Evolutionary conservation across 2,888 invertebrate species (phyloP), one percentile per base, ranked within the genome.

Genomic region (Holacanthella duospinosa): DNA sequence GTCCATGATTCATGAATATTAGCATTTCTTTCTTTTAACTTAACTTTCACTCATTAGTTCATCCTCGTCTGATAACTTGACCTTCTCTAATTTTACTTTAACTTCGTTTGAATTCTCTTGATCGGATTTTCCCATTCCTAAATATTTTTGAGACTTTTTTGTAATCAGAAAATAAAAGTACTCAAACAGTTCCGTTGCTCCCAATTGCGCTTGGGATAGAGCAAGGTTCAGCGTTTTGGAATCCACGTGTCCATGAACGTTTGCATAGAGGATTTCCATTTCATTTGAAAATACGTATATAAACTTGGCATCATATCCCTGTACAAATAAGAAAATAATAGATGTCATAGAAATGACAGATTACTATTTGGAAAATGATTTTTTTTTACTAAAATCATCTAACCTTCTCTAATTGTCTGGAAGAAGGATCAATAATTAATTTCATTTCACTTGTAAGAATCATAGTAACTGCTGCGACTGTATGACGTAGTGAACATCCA

Each of bases 351-450:
- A 58, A 61, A 58, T n/a, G 29, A 43, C n/a, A n/a, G n/a, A 58
- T 61, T 9, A 36, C 36, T 9, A 36, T 36, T 36, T 36, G 16
- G 36, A 43, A 36, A 43, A 54, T 6, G 25, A 9, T n/a, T 6
- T 6, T 6, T 9, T 53, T 9, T 53, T n/a, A 12, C 6, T 16
- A 16, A 36, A 36, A 9, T 16, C 16, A 48, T n/a, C 12, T 48
- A 43, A 66, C 67, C 53, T 63, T 55, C 9, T 67, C 61, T n/a
- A 67, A 24, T 28, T 71, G 71, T 1, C 56, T 29, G 1, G 36
- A 28, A 44, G 65, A 67, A 1, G 71, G 71, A 28, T 71, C 70
- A 24, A 71, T 60, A 24, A 70, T 66, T 2, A 71, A 25, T 19
- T 57, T 59, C 1, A n/a, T 44, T 2, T 61, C 55, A 25, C 55